Evolutionary conservation across 53 echinoderm and acorn worm species (phyloP).

Genomic region (Mesocentrotus franciscanus): DNA sequence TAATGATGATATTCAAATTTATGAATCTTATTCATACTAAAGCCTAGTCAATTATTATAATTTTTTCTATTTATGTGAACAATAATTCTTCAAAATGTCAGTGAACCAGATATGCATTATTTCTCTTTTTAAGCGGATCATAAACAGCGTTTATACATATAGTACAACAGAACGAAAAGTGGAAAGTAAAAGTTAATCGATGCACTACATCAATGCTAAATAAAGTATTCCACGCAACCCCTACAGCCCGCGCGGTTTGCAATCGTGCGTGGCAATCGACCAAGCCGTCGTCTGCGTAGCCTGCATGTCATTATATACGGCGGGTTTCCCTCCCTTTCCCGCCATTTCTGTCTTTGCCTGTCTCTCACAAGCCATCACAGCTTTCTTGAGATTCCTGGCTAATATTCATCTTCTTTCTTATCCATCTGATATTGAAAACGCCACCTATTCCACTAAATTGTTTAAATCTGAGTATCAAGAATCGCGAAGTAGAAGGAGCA

Average conservation of each 20-base stretch:
- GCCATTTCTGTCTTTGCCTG: constrained; percentile 36
- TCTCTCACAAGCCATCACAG: constrained; percentile 61
- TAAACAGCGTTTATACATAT: neutral
- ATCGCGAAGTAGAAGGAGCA: neutral
- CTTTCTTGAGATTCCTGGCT: constrained; percentile 55
- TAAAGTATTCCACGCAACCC: neutral
- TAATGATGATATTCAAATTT: too few relatives aligned
- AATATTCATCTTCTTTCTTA: neutral
- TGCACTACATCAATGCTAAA: neutral
- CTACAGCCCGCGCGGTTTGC: neutral
- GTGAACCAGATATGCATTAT: neutral
- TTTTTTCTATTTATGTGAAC: too few relatives aligned
- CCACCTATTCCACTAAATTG: neutral
- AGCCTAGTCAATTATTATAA: too few relatives aligned
- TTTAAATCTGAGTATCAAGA: neutral
- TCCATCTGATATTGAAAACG: neutral
- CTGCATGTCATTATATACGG: neutral
- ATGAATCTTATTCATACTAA: too few relatives aligned
- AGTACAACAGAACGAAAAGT: neutral
- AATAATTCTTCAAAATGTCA: neutral
- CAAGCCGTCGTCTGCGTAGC: neutral
- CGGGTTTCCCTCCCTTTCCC: neutral
- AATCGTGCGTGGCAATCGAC: neutral
- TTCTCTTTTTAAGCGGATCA: too few relatives aligned
- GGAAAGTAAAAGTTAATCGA: neutral